Percentiles rank a stretch among this genome's conserved stretches.
Evolutionary conservation across 1,140 invertebrate species (phyloP).

Genomic region (Sitobion miscanthi): DNA sequence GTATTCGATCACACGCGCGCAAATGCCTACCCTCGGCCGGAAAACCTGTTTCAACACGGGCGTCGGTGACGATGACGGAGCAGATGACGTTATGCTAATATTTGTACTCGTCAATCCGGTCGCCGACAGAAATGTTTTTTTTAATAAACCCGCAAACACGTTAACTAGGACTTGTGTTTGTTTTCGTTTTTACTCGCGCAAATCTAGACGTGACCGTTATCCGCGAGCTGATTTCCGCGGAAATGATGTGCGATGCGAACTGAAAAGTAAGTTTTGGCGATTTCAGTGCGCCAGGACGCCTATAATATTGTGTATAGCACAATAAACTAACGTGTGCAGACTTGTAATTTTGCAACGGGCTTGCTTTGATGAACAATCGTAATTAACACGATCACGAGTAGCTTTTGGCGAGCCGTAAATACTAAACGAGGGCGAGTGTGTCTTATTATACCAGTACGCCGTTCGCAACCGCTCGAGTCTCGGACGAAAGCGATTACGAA

Average conservation of each 20-base stretch:
- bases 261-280: neutral
- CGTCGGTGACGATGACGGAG: neutral
- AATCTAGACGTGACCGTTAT: neutral
- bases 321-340: no score
- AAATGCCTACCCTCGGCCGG: slow-evolving; percentile 21
- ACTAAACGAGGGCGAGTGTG: neutral
- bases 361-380: neutral
- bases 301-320: neutral
- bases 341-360: neutral
- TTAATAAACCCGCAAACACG: neutral
- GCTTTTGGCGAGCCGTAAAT: neutral
- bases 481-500: neutral
- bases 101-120: slow-evolving; percentile 6
- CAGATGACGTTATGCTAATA: slow-evolving; percentile 4
- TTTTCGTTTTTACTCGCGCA: neutral
- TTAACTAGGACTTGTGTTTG: neutral
- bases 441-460: neutral
- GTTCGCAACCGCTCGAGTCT: neutral
- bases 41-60: slow-evolving; percentile 32
- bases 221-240: no score
- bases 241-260: neutral
- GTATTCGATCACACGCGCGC: neutral
- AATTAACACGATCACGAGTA: neutral
- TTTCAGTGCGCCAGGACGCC: neutral
- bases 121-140: neutral